These are phyloP conservation scores for Bellardia bayeri DNA, from an alignment of 2,888 invertebrate species.

Conservation along the genomic window DNA sequence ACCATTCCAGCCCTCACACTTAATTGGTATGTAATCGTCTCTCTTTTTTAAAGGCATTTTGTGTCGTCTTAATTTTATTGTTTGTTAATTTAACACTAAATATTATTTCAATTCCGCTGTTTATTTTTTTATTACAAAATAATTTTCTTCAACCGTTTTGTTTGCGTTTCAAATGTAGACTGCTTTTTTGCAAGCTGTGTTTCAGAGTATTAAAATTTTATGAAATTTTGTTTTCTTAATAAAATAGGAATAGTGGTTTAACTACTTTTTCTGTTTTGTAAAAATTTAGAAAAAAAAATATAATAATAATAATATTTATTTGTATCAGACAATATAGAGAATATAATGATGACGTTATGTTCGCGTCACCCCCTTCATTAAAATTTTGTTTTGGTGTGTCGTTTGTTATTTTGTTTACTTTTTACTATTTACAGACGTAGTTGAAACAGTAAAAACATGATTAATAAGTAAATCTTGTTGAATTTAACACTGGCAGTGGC, in stretches of 20 bases:
- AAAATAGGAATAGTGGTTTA: constrained; percentile 50
- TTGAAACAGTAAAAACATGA: constrained; percentile 25
- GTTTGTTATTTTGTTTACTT: constrained; percentile 22
- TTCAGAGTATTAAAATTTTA: constrained; percentile 54
- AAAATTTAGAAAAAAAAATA: constrained; percentile 29
- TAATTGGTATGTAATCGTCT: constrained; percentile 83
- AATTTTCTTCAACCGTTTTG: constrained; percentile 52
- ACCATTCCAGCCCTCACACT: constrained; percentile 84
- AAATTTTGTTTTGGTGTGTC: constrained; percentile 13
- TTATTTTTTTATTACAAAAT: not conserved
- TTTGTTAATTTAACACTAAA: constrained; percentile 2
- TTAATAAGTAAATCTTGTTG: constrained; percentile 30
- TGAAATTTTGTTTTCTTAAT: constrained; percentile 22
- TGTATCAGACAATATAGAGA: constrained; percentile 58
- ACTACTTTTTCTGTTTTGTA: constrained; percentile 55
- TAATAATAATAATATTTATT: constrained; percentile 10
- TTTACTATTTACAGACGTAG: constrained; percentile 46
- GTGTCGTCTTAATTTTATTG: constrained; percentile 9
- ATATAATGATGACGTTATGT: constrained; percentile 66
- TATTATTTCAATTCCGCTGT: not conserved
- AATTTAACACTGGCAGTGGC: constrained; percentile 62
- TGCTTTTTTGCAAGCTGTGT: constrained; percentile 58
- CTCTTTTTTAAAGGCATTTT: constrained; percentile 81
- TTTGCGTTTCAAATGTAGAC: constrained; percentile 68
- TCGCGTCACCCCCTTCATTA: not conserved